These are phyloP conservation scores for Sycophila texana DNA, from an alignment of 2,888 invertebrate genomes.

Conservation along the genomic window DNA sequence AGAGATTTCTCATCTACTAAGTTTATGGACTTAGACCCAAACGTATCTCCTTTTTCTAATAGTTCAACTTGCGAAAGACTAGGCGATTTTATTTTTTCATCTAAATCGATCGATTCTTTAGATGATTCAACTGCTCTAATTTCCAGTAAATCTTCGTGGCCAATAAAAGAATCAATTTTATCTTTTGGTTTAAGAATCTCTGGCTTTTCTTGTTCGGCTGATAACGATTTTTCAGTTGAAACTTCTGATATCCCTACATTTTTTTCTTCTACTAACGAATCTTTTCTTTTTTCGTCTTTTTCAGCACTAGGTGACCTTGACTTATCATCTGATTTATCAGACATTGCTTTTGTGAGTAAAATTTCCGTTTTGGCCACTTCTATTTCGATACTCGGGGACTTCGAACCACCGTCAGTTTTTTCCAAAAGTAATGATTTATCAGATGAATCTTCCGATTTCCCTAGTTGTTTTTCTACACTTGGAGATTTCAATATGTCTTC, in stretches of 20 bases:
- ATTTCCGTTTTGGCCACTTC: neutral
- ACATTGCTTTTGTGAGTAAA: neutral
- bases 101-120: constrained; percentile 55
- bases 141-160: neutral
- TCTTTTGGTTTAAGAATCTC: neutral
- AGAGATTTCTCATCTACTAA: constrained; percentile 17
- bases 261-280: neutral
- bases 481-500: constrained; percentile 13
- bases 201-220: no score
- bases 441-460: neutral
- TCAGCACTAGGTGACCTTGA: constrained; percentile 5
- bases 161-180: neutral
- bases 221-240: no score
- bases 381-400: constrained; percentile 59
- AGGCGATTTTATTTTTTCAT: constrained; percentile 60
- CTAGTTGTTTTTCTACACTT: constrained; percentile 1
- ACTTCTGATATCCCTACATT: neutral
- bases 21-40: constrained; percentile 20
- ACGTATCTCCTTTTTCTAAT: constrained; percentile 54
- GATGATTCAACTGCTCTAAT: neutral
- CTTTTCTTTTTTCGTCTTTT: neutral
- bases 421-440: neutral
- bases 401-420: constrained; percentile 50
- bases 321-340: neutral
- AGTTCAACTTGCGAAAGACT: constrained; percentile 59